These are phyloP conservation scores for Scytalopus superciliaris DNA, from an alignment of 2,113 vertebrate species.

Conservation along the genomic window DNA sequence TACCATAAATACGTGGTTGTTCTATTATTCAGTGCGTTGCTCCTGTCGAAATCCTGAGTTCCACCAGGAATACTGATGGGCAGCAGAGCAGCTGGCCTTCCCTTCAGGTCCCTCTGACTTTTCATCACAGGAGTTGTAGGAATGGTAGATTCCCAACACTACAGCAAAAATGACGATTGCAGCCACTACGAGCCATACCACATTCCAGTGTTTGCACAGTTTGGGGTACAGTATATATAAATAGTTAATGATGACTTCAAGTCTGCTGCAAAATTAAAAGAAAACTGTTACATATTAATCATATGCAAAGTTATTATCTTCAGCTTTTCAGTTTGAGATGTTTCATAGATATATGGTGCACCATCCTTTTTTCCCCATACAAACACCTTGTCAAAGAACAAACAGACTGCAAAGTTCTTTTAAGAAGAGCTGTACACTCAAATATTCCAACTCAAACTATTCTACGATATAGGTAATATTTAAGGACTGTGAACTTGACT, in stretches of 20 bases:
- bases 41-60: constrained; percentile 75
- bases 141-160: constrained; percentile 76
- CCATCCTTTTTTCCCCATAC: background rate
- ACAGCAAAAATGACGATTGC: constrained; percentile 74
- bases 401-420: background rate
- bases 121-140: constrained; percentile 75
- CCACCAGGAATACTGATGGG: constrained; percentile 77
- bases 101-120: constrained; percentile 62
- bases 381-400: background rate
- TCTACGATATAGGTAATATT: background rate
- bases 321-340: background rate
- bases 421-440: background rate
- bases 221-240: constrained; percentile 81
- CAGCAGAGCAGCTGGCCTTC: constrained; percentile 73
- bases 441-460: background rate
- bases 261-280: constrained; percentile 77
- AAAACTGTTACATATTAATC: background rate
- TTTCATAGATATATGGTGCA: background rate
- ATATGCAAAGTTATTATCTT: background rate
- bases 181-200: constrained; percentile 77
- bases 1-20: background rate
- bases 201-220: constrained; percentile 79
- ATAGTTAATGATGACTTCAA: constrained; percentile 79
- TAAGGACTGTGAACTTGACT: background rate
- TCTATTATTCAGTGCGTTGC: constrained; percentile 68